Conservation (phyloP, 2,797 vertebrate genomes). For the Macrochelys suwanniensis region DNA sequence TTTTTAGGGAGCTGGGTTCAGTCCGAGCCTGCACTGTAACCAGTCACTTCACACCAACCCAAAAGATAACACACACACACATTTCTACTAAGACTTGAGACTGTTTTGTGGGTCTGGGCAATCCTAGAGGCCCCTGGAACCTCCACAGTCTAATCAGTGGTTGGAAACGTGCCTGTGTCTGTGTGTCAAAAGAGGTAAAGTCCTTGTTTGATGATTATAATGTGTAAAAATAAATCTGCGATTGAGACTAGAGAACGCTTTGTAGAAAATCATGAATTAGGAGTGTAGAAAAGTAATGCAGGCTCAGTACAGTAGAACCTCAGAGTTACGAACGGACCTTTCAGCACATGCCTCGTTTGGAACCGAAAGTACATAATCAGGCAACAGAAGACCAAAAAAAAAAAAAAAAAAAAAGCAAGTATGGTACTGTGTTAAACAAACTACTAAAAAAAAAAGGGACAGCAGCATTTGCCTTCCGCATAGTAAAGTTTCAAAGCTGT, state of each 20-base stretch:
- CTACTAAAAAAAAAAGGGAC: no score
- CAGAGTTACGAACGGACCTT: no score
- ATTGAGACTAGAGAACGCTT: neutral
- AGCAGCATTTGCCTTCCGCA: no score
- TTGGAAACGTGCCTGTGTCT: rapidly evolving
- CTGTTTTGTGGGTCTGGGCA: neutral
- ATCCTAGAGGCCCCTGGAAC: rapidly evolving
- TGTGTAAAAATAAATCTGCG: neutral
- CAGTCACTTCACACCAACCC: neutral
- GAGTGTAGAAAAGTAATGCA: neutral
- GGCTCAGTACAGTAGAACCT: no score
- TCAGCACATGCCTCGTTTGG: no score
- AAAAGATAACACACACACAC: neutral
- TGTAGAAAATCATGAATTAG: neutral
- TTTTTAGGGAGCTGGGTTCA: neutral
- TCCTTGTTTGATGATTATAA: neutral
- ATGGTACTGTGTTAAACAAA: no score
- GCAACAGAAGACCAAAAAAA: no score
- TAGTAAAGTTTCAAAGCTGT: no score
- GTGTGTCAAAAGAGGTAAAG: constrained; percentile 12
- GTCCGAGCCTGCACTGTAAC: neutral
- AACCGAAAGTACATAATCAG: no score
- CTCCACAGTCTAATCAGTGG: neutral
- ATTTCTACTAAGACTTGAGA: neutral
- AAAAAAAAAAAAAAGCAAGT: no score